A percentile compares a stretch with the other conserved stretches of the same genome.
These are phyloP conservation scores for Anolis apletophallus DNA, from an alignment of 2,797 vertebrate genomes.

Conservation along the genomic window DNA sequence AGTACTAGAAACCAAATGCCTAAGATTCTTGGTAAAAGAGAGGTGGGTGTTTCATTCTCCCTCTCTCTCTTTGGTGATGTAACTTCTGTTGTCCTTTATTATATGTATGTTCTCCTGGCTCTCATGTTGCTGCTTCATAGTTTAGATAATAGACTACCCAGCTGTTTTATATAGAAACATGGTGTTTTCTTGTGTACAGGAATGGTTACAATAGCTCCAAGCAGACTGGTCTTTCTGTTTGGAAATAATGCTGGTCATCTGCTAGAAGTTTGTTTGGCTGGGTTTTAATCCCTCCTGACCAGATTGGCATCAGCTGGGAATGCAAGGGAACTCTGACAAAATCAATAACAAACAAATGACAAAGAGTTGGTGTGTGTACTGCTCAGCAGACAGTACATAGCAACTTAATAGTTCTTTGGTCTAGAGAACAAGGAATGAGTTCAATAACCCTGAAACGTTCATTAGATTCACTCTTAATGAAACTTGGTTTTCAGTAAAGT, in stretches of 20 bases:
- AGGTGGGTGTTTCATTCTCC: constrained; percentile 30
- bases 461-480: not conserved
- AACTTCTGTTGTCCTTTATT: not conserved
- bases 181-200: not conserved
- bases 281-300: not conserved
- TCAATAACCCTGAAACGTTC: constrained; percentile 32
- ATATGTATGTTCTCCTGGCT: not conserved
- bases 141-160: constrained; percentile 21
- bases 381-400: constrained; percentile 18
- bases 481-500: constrained; percentile 36
- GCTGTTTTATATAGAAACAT: not conserved
- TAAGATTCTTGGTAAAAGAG: constrained; percentile 31
- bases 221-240: constrained; percentile 4
- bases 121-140: constrained; percentile 31
- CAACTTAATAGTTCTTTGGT: constrained; percentile 37
- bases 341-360: constrained; percentile 10
- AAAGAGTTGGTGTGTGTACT: constrained; percentile 23
- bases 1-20: not conserved
- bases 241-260: constrained; percentile 33
- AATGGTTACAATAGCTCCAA: not conserved
- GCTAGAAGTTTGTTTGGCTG: not conserved
- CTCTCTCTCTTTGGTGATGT: constrained; percentile 16
- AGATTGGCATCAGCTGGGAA: not conserved
- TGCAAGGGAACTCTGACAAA: not conserved
- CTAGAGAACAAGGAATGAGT: constrained; percentile 24